Evolutionary conservation across 2,797 vertebrate species (phyloP).

Genomic region (Liasis olivaceus): DNA sequence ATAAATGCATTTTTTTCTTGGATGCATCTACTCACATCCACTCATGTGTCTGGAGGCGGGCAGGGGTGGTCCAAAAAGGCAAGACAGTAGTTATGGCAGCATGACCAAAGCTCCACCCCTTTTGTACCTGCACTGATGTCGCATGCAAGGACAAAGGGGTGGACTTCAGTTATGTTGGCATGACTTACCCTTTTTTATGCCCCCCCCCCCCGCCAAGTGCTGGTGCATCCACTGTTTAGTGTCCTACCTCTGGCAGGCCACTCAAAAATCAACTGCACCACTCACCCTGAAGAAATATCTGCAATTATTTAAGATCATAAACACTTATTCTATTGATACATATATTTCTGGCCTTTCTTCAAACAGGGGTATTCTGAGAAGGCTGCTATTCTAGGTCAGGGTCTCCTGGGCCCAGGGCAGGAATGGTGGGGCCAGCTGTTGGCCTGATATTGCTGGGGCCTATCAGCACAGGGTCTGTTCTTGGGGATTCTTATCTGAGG

Average conservation of each 20-base stretch:
- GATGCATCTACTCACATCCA: background rate
- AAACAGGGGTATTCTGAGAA: background rate
- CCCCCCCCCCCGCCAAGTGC: background rate
- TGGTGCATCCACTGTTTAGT: background rate
- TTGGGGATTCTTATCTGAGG: background rate
- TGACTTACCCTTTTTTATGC: background rate
- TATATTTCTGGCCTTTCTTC: background rate
- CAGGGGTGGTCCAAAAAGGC: background rate
- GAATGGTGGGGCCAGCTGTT: background rate
- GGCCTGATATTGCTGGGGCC: background rate
- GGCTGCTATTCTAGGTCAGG: background rate
- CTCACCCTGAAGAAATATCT: background rate
- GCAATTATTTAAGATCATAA: background rate
- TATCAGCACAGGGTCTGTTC: background rate
- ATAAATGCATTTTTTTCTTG: background rate
- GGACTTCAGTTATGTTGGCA: background rate
- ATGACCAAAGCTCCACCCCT: background rate
- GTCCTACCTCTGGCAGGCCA: background rate
- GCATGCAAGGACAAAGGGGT: background rate
- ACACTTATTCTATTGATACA: background rate
- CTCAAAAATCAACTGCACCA: background rate
- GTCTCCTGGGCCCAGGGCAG: background rate
- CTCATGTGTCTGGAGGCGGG: no score
- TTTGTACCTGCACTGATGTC: background rate
- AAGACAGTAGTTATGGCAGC: background rate